Evolutionary conservation across 2,888 invertebrate genomes (phyloP).

Genomic region (Caenorhabditis sp.): DNA sequence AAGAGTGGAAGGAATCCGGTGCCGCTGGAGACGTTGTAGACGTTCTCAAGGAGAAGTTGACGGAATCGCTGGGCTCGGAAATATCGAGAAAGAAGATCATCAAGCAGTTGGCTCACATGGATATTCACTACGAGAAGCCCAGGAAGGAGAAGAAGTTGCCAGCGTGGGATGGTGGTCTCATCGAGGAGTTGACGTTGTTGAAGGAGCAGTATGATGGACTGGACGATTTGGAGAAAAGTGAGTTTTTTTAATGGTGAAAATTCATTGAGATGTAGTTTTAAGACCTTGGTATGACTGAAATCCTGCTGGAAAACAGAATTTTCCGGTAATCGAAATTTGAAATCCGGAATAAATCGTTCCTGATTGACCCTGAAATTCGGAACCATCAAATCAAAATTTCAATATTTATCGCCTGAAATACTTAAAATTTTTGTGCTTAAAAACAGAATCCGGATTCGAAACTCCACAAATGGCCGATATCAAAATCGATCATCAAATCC

Average conservation of each 20-base stretch:
- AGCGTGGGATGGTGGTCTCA: constrained; percentile 63
- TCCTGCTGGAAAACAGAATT: too few species aligned
- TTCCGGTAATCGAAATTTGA: too few species aligned
- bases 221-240: constrained; percentile 53
- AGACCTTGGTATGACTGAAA: too few species aligned
- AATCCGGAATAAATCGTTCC: too few species aligned
- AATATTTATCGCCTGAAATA: too few species aligned
- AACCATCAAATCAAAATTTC: too few species aligned
- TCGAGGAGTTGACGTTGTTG: constrained; percentile 60
- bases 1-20: constrained; percentile 64
- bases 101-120: constrained; percentile 71
- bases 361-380: too few species aligned
- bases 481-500: too few species aligned
- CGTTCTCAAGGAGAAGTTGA: constrained; percentile 56
- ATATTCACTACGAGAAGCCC: constrained; percentile 68
- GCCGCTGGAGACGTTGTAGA: constrained; percentile 65
- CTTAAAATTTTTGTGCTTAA: too few species aligned
- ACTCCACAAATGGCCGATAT: background rate
- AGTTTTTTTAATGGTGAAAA: too few species aligned
- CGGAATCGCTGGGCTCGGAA: constrained; percentile 61
- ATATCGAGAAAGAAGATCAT: constrained; percentile 69
- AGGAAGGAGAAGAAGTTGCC: constrained; percentile 60
- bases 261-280: too few species aligned
- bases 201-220: constrained; percentile 70
- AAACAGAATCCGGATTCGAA: too few species aligned